Evolutionary conservation across 2,888 invertebrate genomes (phyloP).

Genomic region (Drosophila prolongata): DNA sequence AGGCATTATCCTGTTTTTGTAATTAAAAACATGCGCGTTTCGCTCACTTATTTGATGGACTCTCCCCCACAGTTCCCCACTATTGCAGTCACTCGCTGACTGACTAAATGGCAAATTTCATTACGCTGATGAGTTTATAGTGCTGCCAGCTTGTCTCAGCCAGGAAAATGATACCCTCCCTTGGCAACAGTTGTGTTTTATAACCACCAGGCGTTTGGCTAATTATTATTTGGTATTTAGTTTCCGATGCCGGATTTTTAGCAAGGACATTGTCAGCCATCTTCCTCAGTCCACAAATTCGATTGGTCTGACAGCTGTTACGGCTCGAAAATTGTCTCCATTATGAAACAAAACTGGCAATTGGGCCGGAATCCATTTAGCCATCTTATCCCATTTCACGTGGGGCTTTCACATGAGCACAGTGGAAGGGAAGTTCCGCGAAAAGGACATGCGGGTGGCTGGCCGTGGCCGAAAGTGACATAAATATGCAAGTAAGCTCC

Average conservation of each 20-base stretch:
- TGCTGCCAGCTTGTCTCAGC: conserved; percentile 54
- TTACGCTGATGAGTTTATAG: conserved; percentile 72
- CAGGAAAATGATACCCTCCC: neutral
- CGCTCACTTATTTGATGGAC: conserved; percentile 56
- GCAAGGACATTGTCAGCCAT: neutral
- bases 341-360: conserved; percentile 4
- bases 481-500: conserved; percentile 78
- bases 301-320: conserved; percentile 43
- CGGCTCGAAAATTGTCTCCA: conserved; percentile 57
- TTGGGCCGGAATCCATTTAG: conserved; percentile 11
- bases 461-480: conserved; percentile 61
- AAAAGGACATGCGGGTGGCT: conserved; percentile 50
- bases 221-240: conserved; percentile 53
- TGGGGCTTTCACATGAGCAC: too few relatives aligned
- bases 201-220: conserved; percentile 37
- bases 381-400: conserved; percentile 40
- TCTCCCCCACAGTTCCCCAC: conserved; percentile 25
- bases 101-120: conserved; percentile 56
- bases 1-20: conserved; percentile 37
- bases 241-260: conserved; percentile 18
- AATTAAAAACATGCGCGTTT: conserved; percentile 69
- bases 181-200: conserved; percentile 47
- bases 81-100: conserved; percentile 29
- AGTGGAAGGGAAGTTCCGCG: conserved; percentile 28
- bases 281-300: neutral